Conservation (phyloP, 2,797 vertebrate species). For the Alfaro cultratus region DNA sequence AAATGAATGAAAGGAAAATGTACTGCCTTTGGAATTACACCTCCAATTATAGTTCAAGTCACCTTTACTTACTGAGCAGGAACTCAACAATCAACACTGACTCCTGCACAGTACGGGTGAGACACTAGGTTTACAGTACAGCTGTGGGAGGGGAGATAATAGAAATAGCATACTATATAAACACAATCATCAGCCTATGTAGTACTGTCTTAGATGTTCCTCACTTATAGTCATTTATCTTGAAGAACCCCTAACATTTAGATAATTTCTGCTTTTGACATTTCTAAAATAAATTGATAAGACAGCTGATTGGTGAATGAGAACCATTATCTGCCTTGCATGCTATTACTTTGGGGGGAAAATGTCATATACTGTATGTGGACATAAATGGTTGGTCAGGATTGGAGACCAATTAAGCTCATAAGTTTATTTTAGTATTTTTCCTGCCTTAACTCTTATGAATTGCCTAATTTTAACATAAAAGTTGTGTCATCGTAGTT, state of each 20-base stretch:
- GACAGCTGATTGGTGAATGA: neutral
- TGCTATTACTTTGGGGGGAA: neutral
- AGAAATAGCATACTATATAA: constrained; percentile 77
- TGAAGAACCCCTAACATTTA: too few relatives aligned
- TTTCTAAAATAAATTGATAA: neutral
- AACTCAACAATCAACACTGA: constrained; percentile 41
- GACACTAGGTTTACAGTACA: neutral
- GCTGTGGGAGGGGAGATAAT: neutral
- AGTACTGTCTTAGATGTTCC: constrained; percentile 55
- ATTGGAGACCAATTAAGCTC: too few relatives aligned
- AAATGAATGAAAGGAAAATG: constrained; percentile 13
- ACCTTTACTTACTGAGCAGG: constrained; percentile 12
- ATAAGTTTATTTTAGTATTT: too few relatives aligned
- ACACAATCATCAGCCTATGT: constrained; percentile 78
- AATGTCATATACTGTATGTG: neutral
- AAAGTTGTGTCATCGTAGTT: neutral
- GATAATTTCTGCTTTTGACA: neutral
- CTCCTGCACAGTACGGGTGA: neutral
- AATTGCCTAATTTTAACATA: too few relatives aligned
- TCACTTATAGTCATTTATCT: neutral
- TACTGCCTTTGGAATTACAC: constrained; percentile 20
- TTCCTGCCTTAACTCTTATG: too few relatives aligned
- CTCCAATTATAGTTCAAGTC: constrained; percentile 33
- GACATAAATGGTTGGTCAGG: too few relatives aligned
- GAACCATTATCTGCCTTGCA: neutral